Evolutionary conservation across 2,888 invertebrate species (phyloP), one percentile per base, ranked within the genome.

Genomic region (Pelosia muscerda): DNA sequence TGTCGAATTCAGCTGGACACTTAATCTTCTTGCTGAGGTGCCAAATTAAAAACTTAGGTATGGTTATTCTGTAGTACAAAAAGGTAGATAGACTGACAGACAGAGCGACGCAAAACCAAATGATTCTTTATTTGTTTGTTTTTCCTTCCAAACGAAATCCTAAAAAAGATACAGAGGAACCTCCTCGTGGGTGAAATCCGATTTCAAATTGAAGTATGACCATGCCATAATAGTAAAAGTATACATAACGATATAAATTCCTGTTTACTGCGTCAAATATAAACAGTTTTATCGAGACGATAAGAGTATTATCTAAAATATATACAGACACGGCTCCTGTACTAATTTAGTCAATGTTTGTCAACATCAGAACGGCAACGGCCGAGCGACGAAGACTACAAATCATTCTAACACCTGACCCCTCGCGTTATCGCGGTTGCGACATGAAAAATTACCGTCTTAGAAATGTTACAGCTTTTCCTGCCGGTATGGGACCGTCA

Each of bases 391-490:
- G 71, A 64, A 74, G 84, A 84, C 77, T 84, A 94, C 94, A 93
- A 95, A 94, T 95, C 94, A 94, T 92, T 93, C 88, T 87, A 90
- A 90, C 94, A 93, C 95, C 94, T 94, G 92, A 92, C 91, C 92
- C 83, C 82, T 69, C 73, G 81, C 82, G 88, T 90, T 95, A 94
- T 94, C 94, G 94, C 86, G 83, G 82, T 82, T 82, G 70, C 85
- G 85, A 88, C 92, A 90, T 94, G 94, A 95, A 94, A 94, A 94
- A 94, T 94, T 90, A 88, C 91, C 87, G 86, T 88, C 89, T 88
- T 86, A 86, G 84, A 85, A 89, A 87, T 85, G 84, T 77, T 77
- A 79, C 87, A 86, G 87, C 89, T 92, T 92, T 90, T 88, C 88
- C 82, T 84, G 75, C 83, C 85, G 72, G 82, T 72, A 84, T 86